phyloP scores from a whole-genome alignment of 2,113 vertebrate species.

The Eptesicus fuscus region DNA sequence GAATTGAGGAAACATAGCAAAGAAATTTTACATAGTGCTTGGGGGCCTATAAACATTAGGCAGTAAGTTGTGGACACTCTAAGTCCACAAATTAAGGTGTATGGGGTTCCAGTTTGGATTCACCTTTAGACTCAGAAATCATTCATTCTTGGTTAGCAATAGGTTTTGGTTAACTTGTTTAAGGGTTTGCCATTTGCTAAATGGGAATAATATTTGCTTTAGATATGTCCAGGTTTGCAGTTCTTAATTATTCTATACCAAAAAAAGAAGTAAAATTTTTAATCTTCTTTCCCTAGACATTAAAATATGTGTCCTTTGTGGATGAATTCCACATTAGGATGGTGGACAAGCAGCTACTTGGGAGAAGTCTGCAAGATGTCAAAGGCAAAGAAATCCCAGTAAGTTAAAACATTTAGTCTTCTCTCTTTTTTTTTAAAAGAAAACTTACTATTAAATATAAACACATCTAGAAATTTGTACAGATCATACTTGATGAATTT shows the following conservation, averaged over 20 bases:
- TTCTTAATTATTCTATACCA: background rate
- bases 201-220: background rate
- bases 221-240: background rate
- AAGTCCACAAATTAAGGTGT: background rate
- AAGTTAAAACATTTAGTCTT: conserved; percentile 32
- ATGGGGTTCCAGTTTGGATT: background rate
- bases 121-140: background rate
- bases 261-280: background rate
- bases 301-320: conserved; percentile 86
- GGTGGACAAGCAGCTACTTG: conserved; percentile 78
- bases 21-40: background rate
- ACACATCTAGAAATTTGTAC: background rate
- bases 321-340: conserved; percentile 83
- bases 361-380: conserved; percentile 81
- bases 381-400: conserved; percentile 76
- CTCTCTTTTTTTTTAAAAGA: background rate
- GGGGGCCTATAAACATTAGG: background rate
- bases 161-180: background rate
- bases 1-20: background rate
- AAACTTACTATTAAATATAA: conserved; percentile 12
- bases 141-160: background rate
- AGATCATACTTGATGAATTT: background rate
- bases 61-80: background rate
- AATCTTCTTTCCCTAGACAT: conserved; percentile 48
- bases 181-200: background rate